phyloP scores from a whole-genome alignment of 2,888 invertebrate species.

The Lapara coniferarum region DNA sequence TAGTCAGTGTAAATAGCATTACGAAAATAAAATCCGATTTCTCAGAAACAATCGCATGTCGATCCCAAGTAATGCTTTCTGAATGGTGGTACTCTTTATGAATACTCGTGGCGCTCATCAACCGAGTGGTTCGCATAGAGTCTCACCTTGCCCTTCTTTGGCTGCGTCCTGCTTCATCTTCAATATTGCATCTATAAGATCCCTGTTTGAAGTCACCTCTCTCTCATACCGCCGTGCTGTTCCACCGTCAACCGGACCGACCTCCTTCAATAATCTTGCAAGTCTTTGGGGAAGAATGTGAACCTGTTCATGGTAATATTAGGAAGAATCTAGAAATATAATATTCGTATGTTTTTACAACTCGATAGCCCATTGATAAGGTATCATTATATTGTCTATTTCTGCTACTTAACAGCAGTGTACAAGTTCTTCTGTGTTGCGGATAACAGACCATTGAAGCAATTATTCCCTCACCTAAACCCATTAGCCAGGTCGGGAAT shows the following conservation, averaged over 20 bases:
- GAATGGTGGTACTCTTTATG: not conserved
- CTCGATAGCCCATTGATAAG: too few species aligned
- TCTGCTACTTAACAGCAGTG: too few species aligned
- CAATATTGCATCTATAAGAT: constrained; percentile 59
- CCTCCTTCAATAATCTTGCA: constrained; percentile 48
- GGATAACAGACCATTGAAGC: too few species aligned
- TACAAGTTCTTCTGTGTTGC: too few species aligned
- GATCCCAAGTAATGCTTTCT: too few species aligned
- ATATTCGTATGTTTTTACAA: too few species aligned
- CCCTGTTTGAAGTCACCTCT: constrained; percentile 41
- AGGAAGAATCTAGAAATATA: too few species aligned
- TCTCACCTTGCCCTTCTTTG: constrained; percentile 47
- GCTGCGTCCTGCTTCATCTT: constrained; percentile 56
- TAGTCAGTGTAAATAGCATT: too few species aligned
- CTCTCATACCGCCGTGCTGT: constrained; percentile 49
- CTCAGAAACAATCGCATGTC: too few species aligned
- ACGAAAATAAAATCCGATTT: too few species aligned
- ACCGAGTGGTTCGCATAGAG: not conserved
- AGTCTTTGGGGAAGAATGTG: constrained; percentile 54
- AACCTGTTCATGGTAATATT: constrained; percentile 47
- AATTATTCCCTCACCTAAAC: constrained; percentile 45
- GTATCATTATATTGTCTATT: too few species aligned
- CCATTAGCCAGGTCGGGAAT: constrained; percentile 51
- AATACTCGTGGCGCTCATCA: not conserved
- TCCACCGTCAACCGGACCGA: constrained; percentile 48